Base-by-base conservation (phyloP, 1,140 invertebrate genomes). In the Neocloeon triangulifer region DNA sequence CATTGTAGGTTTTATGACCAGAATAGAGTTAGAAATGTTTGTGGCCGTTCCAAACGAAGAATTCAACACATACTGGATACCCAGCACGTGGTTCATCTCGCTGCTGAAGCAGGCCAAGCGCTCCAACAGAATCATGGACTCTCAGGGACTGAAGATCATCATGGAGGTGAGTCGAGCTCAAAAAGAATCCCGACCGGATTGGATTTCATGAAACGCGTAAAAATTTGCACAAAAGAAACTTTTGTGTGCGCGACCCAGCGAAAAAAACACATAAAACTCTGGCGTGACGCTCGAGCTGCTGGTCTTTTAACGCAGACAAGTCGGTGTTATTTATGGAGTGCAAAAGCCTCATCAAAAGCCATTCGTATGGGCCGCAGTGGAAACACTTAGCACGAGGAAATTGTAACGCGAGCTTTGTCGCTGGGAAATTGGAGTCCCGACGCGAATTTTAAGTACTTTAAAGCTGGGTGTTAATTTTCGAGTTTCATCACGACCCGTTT, bases 61-160 rank as follows among this genome's bases (percentile, higher is more conserved):
- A 39, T 71, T 71, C 45, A 71, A 70, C 38, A 70, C 66, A 2
- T 71, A 69, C 43, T 71, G 68, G 68, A 66, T 71, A 27, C 68
- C 68, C 2, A 68, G 66, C 37, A 67, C 64, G 3, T 70, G 68
- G 68, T 71, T 71, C 41, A 61, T 68, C 19, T 59, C 58, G 42
- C 43, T 69, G 13, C 43, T 71, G 4, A 63, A 65, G 39, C 64
- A 70, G 21, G 58, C 62, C 5, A 53, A 55, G 30, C 51, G 49
- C 18, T 54, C 48, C 36, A 55, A 61, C 27, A 51, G 60, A 35
- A 54, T 69, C 5, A 49, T 54, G 12, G 67, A 70, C 43, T 43
- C 61, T 9, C 57, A 64, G 35, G 67, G 68, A 20, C 45, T 69
- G n/a, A 69, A 71, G 43, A 51, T 67, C 25, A 68, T 71, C 37